These are phyloP conservation scores for Pelochelys cantorii DNA, from an alignment of 2,797 vertebrate species.

Conservation along the genomic window DNA sequence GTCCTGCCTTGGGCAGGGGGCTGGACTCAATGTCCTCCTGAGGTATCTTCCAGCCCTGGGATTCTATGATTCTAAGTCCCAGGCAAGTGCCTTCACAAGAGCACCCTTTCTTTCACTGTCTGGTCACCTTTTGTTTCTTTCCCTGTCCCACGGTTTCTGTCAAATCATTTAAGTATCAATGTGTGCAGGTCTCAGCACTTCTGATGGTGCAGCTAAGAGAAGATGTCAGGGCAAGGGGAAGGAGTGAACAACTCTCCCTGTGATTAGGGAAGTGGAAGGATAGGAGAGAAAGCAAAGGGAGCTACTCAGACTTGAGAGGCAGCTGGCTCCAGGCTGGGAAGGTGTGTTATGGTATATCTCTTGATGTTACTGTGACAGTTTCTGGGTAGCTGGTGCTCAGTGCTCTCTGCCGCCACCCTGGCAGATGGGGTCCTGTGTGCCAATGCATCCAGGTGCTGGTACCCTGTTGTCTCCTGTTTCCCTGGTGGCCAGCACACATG, in stretches of 20 bases:
- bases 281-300: background rate
- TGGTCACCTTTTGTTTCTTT: background rate
- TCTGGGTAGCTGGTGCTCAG: background rate
- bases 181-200: background rate
- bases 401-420: background rate
- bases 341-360: background rate
- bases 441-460: too few relatives aligned
- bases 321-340: background rate
- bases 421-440: background rate
- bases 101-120: rapidly evolving
- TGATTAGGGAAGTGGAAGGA: background rate
- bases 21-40: too few relatives aligned
- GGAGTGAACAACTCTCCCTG: background rate
- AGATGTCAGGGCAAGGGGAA: background rate
- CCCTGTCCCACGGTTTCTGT: rapidly evolving
- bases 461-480: background rate
- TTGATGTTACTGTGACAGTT: background rate
- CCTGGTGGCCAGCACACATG: background rate
- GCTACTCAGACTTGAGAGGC: background rate
- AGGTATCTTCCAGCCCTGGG: too few relatives aligned
- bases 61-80: background rate
- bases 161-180: rapidly evolving
- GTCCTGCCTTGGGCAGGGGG: too few relatives aligned
- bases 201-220: background rate
- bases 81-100: background rate